phyloP scores from a whole-genome alignment of 1,140 invertebrate genomes.

The Hyles euphorbiae region DNA sequence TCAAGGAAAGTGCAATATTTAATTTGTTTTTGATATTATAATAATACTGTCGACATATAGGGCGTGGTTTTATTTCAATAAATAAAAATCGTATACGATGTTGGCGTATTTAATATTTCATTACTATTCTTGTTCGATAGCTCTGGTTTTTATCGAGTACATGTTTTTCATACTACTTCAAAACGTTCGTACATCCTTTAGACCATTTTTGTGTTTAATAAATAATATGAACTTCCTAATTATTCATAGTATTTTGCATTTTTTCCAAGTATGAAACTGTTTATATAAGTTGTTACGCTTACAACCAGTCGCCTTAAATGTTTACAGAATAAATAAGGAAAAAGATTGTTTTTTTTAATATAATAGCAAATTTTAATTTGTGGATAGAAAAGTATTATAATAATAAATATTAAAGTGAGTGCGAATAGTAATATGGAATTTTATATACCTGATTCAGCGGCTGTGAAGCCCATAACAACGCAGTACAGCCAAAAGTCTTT shows the following conservation, averaged over 20 bases:
- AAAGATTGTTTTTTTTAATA: background rate
- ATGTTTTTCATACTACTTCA: no score
- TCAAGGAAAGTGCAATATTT: conserved; percentile 9
- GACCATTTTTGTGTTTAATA: no score
- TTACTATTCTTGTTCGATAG: no score
- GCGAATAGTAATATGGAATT: conserved; percentile 7
- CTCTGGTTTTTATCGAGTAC: no score
- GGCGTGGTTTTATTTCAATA: no score
- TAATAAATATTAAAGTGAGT: conserved; percentile 16
- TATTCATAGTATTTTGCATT: no score
- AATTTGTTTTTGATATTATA: background rate
- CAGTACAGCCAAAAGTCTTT: conserved; percentile 99
- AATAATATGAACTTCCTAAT: no score
- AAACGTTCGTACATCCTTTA: no score
- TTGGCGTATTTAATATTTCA: no score
- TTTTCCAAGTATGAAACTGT: no score
- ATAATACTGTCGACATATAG: background rate
- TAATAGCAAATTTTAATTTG: conserved; percentile 27
- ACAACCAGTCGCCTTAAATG: background rate
- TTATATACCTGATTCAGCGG: conserved; percentile 82
- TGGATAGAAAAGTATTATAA: conserved; percentile 27
- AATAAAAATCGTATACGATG: no score
- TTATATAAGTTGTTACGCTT: no score
- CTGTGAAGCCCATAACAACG: conserved; percentile 98
- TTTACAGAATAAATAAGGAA: background rate